phyloP scores from a whole-genome alignment of 2,797 vertebrate genomes.

The Sebastes itinus region DNA sequence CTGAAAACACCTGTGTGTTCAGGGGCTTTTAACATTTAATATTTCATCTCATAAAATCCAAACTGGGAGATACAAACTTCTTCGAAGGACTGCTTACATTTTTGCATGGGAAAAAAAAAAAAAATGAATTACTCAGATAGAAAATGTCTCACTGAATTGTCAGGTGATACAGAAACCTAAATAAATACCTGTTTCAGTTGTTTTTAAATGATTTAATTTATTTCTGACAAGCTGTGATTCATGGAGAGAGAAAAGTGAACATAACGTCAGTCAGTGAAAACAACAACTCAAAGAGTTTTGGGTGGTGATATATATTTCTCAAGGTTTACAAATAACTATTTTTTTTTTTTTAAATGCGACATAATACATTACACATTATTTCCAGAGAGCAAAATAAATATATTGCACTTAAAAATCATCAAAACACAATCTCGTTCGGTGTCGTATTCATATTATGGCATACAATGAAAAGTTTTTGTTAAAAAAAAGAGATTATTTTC shows the following conservation, averaged over 20 bases:
- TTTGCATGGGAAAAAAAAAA: background rate
- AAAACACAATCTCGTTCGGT: constrained; percentile 85
- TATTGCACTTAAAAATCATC: constrained; percentile 97
- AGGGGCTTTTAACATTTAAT: background rate
- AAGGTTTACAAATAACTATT: constrained; percentile 92
- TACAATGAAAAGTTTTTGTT: constrained; percentile 43
- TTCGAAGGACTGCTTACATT: background rate
- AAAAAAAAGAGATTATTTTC: constrained; percentile 63
- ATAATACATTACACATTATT: constrained; percentile 93
- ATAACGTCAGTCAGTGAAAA: constrained; percentile 16
- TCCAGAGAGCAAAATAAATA: constrained; percentile 99
- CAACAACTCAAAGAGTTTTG: constrained; percentile 45
- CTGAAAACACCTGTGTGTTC: no score
- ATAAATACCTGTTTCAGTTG: background rate
- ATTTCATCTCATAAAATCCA: background rate
- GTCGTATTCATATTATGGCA: constrained; percentile 76
- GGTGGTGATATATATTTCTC: constrained; percentile 84
- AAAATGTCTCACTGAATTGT: background rate
- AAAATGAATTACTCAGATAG: background rate
- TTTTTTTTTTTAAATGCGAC: constrained; percentile 83
- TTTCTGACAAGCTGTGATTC: constrained; percentile 18
- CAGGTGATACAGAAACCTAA: background rate
- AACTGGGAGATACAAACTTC: background rate
- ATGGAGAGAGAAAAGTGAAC: constrained; percentile 1
- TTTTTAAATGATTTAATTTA: constrained; percentile 15